Percentiles rank a stretch among this genome's conserved stretches.
Evolutionary conservation across 92 coral and sea anemone genomes (phyloP).

Genomic region (Nematostella vectensis): DNA sequence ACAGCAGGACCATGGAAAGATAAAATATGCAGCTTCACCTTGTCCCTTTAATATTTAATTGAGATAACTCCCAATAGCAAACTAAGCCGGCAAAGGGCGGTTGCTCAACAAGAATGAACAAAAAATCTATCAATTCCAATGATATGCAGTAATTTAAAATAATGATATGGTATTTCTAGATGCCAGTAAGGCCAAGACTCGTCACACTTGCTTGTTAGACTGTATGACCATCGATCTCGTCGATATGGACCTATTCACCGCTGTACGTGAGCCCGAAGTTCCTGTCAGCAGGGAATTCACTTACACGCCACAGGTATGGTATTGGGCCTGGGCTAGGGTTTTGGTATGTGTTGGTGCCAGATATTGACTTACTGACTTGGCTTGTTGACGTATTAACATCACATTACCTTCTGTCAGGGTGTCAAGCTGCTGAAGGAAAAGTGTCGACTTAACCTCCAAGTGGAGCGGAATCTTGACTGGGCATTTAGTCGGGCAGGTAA

Average conservation of each 20-base stretch:
- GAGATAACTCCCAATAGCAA: no score
- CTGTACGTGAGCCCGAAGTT: constrained; percentile 41
- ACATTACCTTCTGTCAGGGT: constrained; percentile 55
- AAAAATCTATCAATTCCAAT: no score
- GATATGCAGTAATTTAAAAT: no score
- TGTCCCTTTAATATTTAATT: neutral
- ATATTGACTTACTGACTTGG: no score
- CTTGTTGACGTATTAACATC: no score
- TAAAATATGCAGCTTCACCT: constrained; percentile 7
- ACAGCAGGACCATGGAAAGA: constrained; percentile 10
- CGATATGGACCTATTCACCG: constrained; percentile 94
- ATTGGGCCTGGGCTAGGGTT: no score
- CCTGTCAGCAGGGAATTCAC: constrained; percentile 16
- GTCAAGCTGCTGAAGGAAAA: constrained; percentile 75
- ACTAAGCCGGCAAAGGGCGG: no score
- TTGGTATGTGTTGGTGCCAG: no score
- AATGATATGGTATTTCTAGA: no score
- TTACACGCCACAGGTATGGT: constrained; percentile 63
- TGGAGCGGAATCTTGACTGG: constrained; percentile 97
- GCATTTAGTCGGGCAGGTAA: constrained; percentile 88
- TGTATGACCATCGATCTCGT: constrained; percentile 88
- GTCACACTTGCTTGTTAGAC: constrained; percentile 62
- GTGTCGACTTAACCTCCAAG: constrained; percentile 72
- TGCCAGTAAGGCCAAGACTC: neutral
- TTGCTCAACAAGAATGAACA: no score